phyloP scores from a whole-genome alignment of 2,113 vertebrate genomes.

The Rhynchomys soricoides region DNA sequence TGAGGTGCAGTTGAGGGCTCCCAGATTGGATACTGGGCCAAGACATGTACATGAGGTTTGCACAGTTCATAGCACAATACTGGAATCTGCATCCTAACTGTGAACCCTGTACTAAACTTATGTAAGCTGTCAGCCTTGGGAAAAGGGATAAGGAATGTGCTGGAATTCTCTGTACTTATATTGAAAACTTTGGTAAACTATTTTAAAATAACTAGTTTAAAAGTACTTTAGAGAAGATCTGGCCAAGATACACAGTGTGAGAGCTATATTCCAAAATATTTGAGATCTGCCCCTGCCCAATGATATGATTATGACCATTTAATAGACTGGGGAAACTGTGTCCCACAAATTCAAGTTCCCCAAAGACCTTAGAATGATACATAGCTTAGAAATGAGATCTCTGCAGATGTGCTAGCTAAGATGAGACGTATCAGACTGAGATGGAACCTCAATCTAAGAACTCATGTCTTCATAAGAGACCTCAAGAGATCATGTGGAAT shows the following conservation, averaged over 20 bases:
- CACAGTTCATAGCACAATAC: fast-evolving
- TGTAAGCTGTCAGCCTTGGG: not conserved
- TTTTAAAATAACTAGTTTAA: not conserved
- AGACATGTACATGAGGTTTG: fast-evolving
- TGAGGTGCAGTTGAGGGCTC: not conserved
- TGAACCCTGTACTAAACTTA: too few species aligned
- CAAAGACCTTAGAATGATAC: not conserved
- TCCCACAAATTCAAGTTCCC: not conserved
- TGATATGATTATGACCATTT: not conserved
- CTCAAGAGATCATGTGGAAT: too few species aligned
- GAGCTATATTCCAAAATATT: not conserved
- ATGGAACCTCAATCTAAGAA: not conserved
- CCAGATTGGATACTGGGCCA: fast-evolving
- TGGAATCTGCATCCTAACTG: fast-evolving
- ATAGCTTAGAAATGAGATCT: not conserved
- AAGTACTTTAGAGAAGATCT: not conserved
- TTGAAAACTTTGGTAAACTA: not conserved
- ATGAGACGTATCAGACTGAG: not conserved
- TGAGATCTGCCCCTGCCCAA: not conserved
- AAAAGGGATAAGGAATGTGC: not conserved
- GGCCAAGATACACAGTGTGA: not conserved
- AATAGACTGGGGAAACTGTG: not conserved
- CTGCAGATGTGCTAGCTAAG: not conserved
- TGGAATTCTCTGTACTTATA: not conserved
- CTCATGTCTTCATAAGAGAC: not conserved